Evolutionary conservation across 37 sponge, comb jelly and placozoan genomes (phyloP), one percentile per base, ranked within the genome.

Genomic region (Cladorhizidae sp.): DNA sequence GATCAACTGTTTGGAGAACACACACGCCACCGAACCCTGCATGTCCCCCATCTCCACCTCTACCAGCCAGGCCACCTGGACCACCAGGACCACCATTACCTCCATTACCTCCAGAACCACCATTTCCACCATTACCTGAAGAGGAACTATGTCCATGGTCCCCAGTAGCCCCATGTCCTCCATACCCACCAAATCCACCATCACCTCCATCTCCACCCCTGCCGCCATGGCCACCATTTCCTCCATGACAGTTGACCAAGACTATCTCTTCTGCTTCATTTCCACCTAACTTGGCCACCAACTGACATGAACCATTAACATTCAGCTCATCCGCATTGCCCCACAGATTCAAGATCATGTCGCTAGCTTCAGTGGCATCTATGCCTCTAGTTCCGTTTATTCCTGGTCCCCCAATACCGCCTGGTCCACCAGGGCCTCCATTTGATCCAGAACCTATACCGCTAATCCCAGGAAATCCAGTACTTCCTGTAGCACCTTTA

Each of bases 201-300:
- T 38, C 36, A 41, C 93, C 89, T 2, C 93, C 93, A 75, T 78
- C 73, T 20, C 93, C 89, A 56, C 94, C 94, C 15, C 85, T 36
- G 50, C 90, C 94, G 33, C 91, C 91, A 83, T 83, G 28, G 26
- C 90, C 94, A 37, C 94, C 94, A 70, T 87, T 52, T 23, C 94
- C 94, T 31, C 94, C 94, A 25, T 78, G 61, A 61, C 86, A 87
- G 39, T 74, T 87, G 29, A 92, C 77, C 75, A 92, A 81, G 17
- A 92, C 15, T 15, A 89, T 78, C 41, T 89, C 86, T 37, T 93
- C 90, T 22, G 64, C 67, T 58, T 39, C 55, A 31, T 31, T 50
- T 0, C 89, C 93, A 23, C 93, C 93, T 37, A 93, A 64, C 36
- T 84, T 39, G 32, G 89, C 85, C 0, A 61, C 67, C 26, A 81